phyloP scores from a whole-genome alignment of 2,113 vertebrate species.

The Herpailurus yagouaroundi region DNA sequence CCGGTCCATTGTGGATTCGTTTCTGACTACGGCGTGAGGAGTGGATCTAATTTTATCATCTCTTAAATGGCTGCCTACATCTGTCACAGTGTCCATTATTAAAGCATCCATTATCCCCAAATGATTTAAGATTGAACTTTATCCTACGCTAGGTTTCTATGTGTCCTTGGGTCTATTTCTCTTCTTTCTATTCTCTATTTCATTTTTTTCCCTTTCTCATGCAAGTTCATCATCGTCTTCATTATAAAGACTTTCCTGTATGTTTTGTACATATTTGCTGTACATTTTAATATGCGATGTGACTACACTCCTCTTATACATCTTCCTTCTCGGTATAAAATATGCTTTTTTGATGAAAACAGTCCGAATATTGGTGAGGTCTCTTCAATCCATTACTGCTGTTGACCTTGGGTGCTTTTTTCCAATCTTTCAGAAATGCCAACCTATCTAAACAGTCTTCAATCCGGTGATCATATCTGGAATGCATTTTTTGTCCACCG shows the following conservation, averaged over 20 bases:
- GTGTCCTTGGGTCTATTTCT: background rate
- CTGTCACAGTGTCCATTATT: background rate
- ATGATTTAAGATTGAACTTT: background rate
- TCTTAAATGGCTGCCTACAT: background rate
- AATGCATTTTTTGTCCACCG: rapidly evolving
- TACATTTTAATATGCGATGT: background rate
- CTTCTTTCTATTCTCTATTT: too few relatives aligned
- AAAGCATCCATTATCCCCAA: background rate
- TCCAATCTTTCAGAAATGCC: background rate
- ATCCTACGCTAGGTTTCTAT: background rate
- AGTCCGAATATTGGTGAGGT: background rate
- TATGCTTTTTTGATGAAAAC: background rate
- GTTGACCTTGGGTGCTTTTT: background rate
- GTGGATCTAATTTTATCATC: background rate
- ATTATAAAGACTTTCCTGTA: too few relatives aligned
- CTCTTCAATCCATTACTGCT: background rate
- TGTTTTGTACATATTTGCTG: background rate
- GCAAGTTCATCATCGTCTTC: background rate
- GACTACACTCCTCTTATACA: rapidly evolving
- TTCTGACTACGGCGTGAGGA: background rate
- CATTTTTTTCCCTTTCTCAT: background rate
- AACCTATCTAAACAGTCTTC: background rate
- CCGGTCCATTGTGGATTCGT: background rate
- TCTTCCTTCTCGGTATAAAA: background rate
- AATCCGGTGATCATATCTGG: background rate